Evolutionary conservation across 2,113 vertebrate genomes (phyloP).

Genomic region (Gasterosteus aculeatus): DNA sequence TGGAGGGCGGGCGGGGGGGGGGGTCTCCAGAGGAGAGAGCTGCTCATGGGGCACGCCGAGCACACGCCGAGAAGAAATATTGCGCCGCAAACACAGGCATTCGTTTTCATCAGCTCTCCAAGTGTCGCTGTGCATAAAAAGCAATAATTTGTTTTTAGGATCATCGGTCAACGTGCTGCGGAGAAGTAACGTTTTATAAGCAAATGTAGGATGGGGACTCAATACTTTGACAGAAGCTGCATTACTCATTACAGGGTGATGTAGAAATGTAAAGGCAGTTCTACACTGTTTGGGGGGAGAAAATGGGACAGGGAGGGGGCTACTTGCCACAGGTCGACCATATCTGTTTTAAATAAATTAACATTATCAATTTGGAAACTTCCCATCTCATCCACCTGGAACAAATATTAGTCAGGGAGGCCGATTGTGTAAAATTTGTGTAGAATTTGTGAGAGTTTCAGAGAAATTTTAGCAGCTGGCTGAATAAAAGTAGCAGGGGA

Average conservation of each 20-base stretch:
- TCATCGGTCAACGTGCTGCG: constrained; percentile 56
- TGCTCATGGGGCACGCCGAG: constrained; percentile 60
- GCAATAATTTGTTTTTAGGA: constrained; percentile 70
- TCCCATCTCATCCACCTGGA: constrained; percentile 1
- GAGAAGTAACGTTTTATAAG: constrained; percentile 58
- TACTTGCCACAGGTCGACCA: constrained; percentile 44
- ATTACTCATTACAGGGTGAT: constrained; percentile 64
- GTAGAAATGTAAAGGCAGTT: constrained; percentile 61
- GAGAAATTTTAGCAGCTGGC: constrained; percentile 25
- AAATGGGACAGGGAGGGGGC: constrained; percentile 14
- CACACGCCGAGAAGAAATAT: constrained; percentile 68
- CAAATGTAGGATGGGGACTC: constrained; percentile 66
- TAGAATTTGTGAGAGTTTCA: constrained; percentile 14
- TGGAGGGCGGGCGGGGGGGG: constrained; percentile 30
- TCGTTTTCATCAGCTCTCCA: constrained; percentile 69
- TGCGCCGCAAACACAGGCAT: constrained; percentile 70
- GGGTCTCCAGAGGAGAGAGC: constrained; percentile 64
- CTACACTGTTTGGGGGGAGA: constrained; percentile 46
- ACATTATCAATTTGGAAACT: constrained; percentile 38
- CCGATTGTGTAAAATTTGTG: constrained; percentile 2
- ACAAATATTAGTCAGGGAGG: constrained; percentile 9
- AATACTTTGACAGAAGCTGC: constrained; percentile 72
- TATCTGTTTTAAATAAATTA: constrained; percentile 54
- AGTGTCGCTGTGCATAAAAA: constrained; percentile 64
- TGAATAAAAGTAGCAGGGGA: constrained; percentile 15